phyloP scores from a whole-genome alignment of 2,888 invertebrate genomes.

The Epinotia nisella region DNA sequence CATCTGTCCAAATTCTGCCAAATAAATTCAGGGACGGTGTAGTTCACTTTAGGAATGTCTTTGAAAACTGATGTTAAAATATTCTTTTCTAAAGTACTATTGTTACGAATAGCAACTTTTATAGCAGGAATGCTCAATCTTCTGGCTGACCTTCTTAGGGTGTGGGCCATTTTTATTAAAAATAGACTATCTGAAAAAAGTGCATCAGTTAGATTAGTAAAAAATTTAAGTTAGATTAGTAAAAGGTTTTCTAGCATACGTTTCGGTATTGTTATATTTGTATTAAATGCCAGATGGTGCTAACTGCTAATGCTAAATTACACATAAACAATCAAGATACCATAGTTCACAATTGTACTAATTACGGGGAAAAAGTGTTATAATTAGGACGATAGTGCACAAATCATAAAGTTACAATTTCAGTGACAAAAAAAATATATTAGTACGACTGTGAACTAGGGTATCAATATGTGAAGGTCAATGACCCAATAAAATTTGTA shows the following conservation, averaged over 20 bases:
- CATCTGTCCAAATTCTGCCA: slow-evolving; percentile 87
- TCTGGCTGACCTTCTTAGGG: slow-evolving; percentile 56
- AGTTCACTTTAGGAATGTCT: slow-evolving; percentile 74
- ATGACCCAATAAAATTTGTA: neutral
- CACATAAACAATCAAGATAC: too few species aligned
- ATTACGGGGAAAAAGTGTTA: too few species aligned
- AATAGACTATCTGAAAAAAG: slow-evolving; percentile 32
- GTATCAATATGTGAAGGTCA: neutral
- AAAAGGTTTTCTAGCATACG: neutral
- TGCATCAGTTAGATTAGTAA: too few species aligned
- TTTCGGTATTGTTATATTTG: neutral
- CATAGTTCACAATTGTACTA: too few species aligned
- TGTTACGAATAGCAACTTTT: slow-evolving; percentile 52
- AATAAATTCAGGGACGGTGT: slow-evolving; percentile 85
- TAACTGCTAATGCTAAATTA: neutral
- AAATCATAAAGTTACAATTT: too few species aligned
- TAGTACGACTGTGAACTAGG: too few species aligned
- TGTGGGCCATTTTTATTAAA: slow-evolving; percentile 53
- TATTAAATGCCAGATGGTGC: neutral
- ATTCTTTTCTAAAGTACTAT: slow-evolving; percentile 57
- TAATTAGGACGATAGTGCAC: too few species aligned
- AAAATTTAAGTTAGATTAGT: too few species aligned
- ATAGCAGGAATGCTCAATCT: slow-evolving; percentile 47
- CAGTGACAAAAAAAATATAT: too few species aligned
- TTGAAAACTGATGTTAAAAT: slow-evolving; percentile 79